Evolutionary conservation across 2,888 invertebrate genomes (phyloP).

Genomic region (Griposia aprilina): DNA sequence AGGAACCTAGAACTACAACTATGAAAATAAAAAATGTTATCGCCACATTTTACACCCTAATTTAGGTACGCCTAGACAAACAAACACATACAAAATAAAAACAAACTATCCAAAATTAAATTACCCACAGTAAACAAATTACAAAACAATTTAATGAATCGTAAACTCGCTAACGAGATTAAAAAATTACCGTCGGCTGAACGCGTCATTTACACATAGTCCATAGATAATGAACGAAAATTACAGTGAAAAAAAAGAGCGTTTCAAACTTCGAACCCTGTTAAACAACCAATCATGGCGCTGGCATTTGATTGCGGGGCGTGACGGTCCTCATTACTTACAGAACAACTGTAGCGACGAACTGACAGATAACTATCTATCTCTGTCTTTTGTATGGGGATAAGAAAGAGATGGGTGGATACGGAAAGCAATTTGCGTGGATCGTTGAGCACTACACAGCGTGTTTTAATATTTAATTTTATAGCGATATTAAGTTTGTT

Average conservation of each 20-base stretch:
- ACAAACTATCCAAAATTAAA: slow-evolving; percentile 42
- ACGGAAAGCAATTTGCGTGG: slow-evolving; percentile 77
- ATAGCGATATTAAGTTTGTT: slow-evolving; percentile 85
- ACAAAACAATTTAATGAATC: slow-evolving; percentile 58
- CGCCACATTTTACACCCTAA: background rate
- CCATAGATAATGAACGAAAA: slow-evolving; percentile 81
- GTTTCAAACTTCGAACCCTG: slow-evolving; percentile 83
- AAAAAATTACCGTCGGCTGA: slow-evolving; percentile 71
- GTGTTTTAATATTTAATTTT: slow-evolving; percentile 88
- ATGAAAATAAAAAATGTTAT: background rate
- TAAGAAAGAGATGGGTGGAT: slow-evolving; percentile 64
- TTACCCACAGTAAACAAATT: slow-evolving; percentile 57
- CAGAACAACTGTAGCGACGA: slow-evolving; percentile 64
- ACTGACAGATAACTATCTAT: slow-evolving; percentile 63
- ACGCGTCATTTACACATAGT: slow-evolving; percentile 69
- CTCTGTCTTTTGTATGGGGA: slow-evolving; percentile 68
- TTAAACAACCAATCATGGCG: slow-evolving; percentile 85
- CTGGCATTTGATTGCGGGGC: slow-evolving; percentile 85
- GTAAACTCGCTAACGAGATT: slow-evolving; percentile 65
- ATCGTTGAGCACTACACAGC: slow-evolving; percentile 79
- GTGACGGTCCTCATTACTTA: slow-evolving; percentile 88
- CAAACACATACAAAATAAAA: slow-evolving; percentile 10
- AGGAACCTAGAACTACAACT: background rate
- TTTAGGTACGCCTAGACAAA: background rate
- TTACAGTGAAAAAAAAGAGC: slow-evolving; percentile 76